These are phyloP conservation scores for Tragelaphus strepsiceros DNA, from an alignment of 2,113 vertebrate species.

Conservation along the genomic window DNA sequence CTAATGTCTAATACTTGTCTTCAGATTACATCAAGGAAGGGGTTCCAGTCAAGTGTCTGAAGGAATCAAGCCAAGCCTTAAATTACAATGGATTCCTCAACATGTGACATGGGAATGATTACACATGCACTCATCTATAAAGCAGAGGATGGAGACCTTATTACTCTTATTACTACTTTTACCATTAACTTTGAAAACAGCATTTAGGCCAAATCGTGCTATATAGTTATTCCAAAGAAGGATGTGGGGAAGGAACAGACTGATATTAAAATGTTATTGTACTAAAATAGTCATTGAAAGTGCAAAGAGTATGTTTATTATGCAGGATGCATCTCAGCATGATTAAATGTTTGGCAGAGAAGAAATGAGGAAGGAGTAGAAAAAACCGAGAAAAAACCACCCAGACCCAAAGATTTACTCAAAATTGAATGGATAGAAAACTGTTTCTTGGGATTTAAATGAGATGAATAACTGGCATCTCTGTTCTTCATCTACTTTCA, in stretches of 20 bases:
- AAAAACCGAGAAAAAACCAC: slow-evolving; percentile 48
- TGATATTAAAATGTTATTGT: slow-evolving; percentile 46
- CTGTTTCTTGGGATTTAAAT: slow-evolving; percentile 44
- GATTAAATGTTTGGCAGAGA: slow-evolving; percentile 64
- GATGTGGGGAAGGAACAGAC: slow-evolving; percentile 22
- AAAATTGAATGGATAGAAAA: slow-evolving; percentile 23
- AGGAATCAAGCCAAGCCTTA: background rate
- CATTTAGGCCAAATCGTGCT: background rate
- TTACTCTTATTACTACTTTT: background rate
- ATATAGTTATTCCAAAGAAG: slow-evolving; percentile 15
- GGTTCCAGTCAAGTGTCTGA: background rate
- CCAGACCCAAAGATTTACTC: slow-evolving; percentile 56
- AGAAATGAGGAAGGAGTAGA: slow-evolving; percentile 64
- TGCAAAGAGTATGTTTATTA: slow-evolving; percentile 62
- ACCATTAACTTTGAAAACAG: background rate
- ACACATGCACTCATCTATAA: background rate
- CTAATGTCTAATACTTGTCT: background rate
- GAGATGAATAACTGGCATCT: slow-evolving; percentile 48
- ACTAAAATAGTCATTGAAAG: slow-evolving; percentile 56
- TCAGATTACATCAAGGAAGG: background rate
- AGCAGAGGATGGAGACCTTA: background rate
- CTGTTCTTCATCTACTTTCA: slow-evolving; percentile 63
- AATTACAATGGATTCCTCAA: background rate
- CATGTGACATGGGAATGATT: background rate
- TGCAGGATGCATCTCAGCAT: slow-evolving; percentile 41